Evolutionary conservation across 2,888 invertebrate species (phyloP), one percentile per base, ranked within the genome.

Genomic region (Synanthedon tipuliformis): DNA sequence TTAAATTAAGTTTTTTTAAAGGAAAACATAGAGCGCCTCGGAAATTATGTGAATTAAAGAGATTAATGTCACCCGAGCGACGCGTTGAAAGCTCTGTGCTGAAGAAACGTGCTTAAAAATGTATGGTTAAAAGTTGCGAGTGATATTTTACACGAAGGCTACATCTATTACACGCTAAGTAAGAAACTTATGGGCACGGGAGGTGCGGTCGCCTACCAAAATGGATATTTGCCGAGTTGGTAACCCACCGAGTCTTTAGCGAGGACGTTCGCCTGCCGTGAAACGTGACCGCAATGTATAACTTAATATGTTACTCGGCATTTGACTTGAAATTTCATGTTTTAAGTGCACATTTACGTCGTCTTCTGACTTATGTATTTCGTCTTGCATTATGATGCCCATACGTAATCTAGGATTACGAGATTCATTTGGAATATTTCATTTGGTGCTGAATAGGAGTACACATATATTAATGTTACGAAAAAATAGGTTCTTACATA

Each of bases 191-290:
- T 50, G 50, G 45, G 16, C 27, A 48, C 48, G 23, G 51, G 51
- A n/a, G 13, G 50, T 11, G 27, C 48, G 58, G 61, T 61, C 57
- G 62, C 56, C 53, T 62, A 61, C 62, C 62, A 64, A 71, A 73
- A 73, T 68, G 70, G 69, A 67, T 73, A 72, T 74, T 74, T 72
- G 68, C 66, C 61, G 66, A 64, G 74, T 64, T 62, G 64, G 62
- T 63, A 61, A 64, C 58, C 59, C 59, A 61, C 59, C 57, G 59
- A 61, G 61, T 58, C 57, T 57, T 58, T 57, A 58, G 58, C 54
- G 54, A 57, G 57, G 57, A 56, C 60, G 61, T 51, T 60, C 56
- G 49, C 23, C 49, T n/a, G 52, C 51, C 56, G 55, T 54, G 52
- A 57, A 52, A 73, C 73, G 73, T 74, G 73, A 73, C 68, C 66